Percentiles rank a stretch among this genome's conserved stretches.
These are phyloP conservation scores for Isurus oxyrinchus DNA, from an alignment of 2,113 vertebrate genomes.

Conservation along the genomic window DNA sequence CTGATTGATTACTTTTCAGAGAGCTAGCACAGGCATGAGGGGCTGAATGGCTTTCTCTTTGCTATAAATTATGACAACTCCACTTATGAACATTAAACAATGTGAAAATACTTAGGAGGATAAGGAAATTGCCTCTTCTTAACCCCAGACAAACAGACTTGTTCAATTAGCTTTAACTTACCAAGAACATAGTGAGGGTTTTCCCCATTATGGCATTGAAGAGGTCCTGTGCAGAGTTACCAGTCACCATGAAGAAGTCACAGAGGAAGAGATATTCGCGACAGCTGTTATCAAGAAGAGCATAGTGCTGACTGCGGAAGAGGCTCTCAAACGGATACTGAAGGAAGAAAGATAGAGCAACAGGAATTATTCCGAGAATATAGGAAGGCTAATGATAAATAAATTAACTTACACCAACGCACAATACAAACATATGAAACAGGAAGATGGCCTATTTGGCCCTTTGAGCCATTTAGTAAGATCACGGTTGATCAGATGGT, in stretches of 20 bases:
- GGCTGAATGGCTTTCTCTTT: rapidly evolving
- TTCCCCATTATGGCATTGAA: constrained; percentile 86
- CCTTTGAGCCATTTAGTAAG: too few relatives aligned
- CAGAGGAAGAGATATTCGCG: constrained; percentile 81
- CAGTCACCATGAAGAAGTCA: constrained; percentile 80
- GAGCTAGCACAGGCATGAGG: background rate
- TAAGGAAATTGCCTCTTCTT: background rate
- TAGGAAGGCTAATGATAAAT: background rate
- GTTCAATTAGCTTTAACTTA: constrained; percentile 43
- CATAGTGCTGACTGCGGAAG: constrained; percentile 88
- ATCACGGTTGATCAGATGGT: too few relatives aligned
- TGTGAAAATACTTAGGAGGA: background rate
- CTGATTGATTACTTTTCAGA: background rate
- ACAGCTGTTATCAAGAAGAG: constrained; percentile 82
- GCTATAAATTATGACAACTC: too few relatives aligned
- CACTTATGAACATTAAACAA: background rate
- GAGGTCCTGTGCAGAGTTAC: constrained; percentile 71
- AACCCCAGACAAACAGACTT: background rate
- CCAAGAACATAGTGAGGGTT: constrained; percentile 77
- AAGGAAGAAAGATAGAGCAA: background rate
- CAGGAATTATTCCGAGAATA: background rate
- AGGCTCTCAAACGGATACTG: constrained; percentile 86
- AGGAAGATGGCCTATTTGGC: too few relatives aligned
- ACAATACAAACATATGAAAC: background rate
- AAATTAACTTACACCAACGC: background rate